These are phyloP conservation scores for Falcaria lacertinaria DNA, from an alignment of 2,888 invertebrate species.

Conservation along the genomic window DNA sequence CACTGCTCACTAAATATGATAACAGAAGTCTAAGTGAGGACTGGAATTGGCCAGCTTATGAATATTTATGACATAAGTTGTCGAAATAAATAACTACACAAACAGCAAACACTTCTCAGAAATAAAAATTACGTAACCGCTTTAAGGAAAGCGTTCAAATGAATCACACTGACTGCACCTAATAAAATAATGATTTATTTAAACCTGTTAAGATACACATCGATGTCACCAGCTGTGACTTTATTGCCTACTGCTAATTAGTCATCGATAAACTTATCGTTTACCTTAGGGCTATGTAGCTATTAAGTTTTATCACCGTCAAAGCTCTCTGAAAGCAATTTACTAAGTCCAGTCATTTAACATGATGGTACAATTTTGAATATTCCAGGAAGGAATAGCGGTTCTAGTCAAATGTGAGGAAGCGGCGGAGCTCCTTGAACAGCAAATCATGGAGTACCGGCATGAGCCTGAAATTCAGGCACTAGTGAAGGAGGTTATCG, in stretches of 20 bases:
- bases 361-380: neutral
- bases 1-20: no score
- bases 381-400: constrained; percentile 83
- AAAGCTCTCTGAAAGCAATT: no score
- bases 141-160: no score
- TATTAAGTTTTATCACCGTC: no score
- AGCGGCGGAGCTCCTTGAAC: constrained; percentile 82
- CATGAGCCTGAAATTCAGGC: constrained; percentile 82
- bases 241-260: constrained; percentile 12
- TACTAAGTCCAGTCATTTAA: no score
- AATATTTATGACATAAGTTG: no score
- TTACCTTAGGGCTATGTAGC: constrained; percentile 16
- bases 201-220: neutral
- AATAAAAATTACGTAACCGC: no score
- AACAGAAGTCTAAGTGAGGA: no score
- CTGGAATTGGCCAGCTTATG: no score
- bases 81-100: no score
- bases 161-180: no score
- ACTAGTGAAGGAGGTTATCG: constrained; percentile 76
- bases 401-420: constrained; percentile 85
- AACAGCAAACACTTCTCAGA: no score
- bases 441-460: constrained; percentile 80
- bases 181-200: neutral
- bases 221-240: constrained; percentile 11
- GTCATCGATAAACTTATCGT: constrained; percentile 35